Base-by-base conservation (phyloP, 2,797 vertebrate species). In the Sebastes trivittatus region DNA sequence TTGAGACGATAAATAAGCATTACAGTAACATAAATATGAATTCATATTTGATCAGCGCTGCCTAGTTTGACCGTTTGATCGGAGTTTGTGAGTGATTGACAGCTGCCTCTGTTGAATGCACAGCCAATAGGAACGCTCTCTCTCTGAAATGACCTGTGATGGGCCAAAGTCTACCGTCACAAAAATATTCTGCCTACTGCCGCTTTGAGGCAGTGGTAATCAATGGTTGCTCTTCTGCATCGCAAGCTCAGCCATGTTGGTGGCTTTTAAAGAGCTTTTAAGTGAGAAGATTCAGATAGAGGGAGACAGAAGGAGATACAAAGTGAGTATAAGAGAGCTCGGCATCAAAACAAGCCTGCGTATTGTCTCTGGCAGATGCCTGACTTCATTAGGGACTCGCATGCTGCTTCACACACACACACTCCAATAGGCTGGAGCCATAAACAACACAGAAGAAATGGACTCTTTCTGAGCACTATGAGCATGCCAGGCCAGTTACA, bases 341-440 rank as follows among this genome's bases (percentile, higher is more conserved):
- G 27, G 69, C 73, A 82, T 84, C 80, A 83, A 80, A 81, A 78
- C 62, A 88, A 81, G 78, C 23, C 14, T 14, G 36, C 20, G 30
- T 64, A 78, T 70, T 74, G 72, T 84, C 72, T 83, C 70, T 81
- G 85, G 79, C 82, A 87, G 80, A 88, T 83, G 84, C 56, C 58
- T 23, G 77, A 80, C 84, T 75, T 90, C 78, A 88, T 90, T 75
- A 84, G 63, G 46, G 62, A 85, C 59, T 63, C 22, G 38, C 67
- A 66, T 58, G 64, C 70, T 69, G 80, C 71, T 80, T 74, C 62
- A 70, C 59, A 80, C 81, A 29, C 81, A 75, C 70, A 75, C 70
- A 68, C 72, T 75, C 64, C 58, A 68, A 63, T 22, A 80, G 59
- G 66, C 76, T 70, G 60, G 68, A 52, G 30, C 67, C 56, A 88